Evolutionary conservation across 2,797 vertebrate genomes (phyloP), one percentile per base, ranked within the genome.

Genomic region (Bovichtus diacanthus): DNA sequence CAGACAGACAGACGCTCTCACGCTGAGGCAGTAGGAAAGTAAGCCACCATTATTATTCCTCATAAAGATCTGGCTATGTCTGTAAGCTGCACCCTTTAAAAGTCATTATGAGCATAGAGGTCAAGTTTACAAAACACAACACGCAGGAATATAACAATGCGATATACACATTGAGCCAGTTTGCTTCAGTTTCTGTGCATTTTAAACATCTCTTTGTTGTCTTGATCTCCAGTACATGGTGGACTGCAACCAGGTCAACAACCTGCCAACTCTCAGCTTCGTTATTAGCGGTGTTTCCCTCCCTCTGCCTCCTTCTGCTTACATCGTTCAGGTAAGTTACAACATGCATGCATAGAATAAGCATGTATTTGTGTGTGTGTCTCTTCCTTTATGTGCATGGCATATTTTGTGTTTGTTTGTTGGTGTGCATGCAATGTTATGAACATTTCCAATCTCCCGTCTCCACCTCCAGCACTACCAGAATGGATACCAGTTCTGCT

Each of bases 221-320:
- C 21, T 76, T 65, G 34, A 46, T 80, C 19, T 75, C 16, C 82
- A 96, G 95, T 95, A 88, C 0, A 58, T 75, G 2, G 94, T 96
- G 55, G 67, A 93, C 84, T 96, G 95, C 70, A 78, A 10, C 21
- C 43, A 81, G 23, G 1, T 92, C 43, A 74, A 81, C 70, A 91
- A 23, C 90, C 36, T 95, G 83, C 93, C 96, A 54, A 87, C 91
- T 64, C 67, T 96, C 80, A 88, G 60, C 85, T 95, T 96, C 13
- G 9, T 79, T 83, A 94, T 96, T 80, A 93, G 69, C 0, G 92
- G 95, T 2, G 8, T 77, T 2, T 23, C 51, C 75, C 81, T 96
- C 51, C 85, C 87, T 1, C 93, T 96, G 27, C 0, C 62, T 51
- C 93, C 95, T 6, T 94, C 93, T 1, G 83, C 93, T 70, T 97